Percentiles rank a stretch among this genome's conserved stretches.
Conservation (phyloP, 1,140 invertebrate species). For the Drosophila pachea region DNA sequence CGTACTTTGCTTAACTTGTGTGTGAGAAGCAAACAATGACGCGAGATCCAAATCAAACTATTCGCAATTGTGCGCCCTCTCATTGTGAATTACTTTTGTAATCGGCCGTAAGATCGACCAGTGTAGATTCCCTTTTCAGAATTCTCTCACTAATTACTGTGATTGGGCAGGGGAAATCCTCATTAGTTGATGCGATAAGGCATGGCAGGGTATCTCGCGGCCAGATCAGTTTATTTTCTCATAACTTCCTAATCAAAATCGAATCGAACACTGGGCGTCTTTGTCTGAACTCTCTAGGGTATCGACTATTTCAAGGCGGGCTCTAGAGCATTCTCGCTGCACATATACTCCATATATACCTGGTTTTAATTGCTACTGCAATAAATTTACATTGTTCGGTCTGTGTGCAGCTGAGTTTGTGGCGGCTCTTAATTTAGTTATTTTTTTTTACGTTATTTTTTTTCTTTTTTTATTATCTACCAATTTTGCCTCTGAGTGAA, state of each 20-base stretch:
- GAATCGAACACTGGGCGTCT: neutral
- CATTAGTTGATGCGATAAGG: neutral
- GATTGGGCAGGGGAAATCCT: neutral
- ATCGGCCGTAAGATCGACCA: neutral
- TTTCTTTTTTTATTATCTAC: conserved; percentile 42
- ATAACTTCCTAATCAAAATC: too few relatives aligned
- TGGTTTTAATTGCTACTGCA: conserved; percentile 8
- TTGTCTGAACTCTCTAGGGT: neutral
- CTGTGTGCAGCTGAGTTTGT: conserved; percentile 36
- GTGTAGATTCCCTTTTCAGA: neutral
- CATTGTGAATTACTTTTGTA: conserved; percentile 18
- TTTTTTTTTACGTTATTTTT: conserved; percentile 10
- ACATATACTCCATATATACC: conserved; percentile 1
- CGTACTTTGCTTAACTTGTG: conserved; percentile 15
- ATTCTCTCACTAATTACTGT: conserved; percentile 1
- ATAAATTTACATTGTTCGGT: conserved; percentile 29
- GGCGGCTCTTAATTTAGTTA: conserved; percentile 15
- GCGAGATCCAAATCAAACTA: conserved; percentile 63
- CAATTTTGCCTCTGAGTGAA: conserved; percentile 49
- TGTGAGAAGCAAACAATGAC: conserved; percentile 66
- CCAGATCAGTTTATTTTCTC: neutral
- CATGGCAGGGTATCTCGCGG: neutral
- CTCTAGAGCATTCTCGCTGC: conserved; percentile 2
- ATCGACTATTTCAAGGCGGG: neutral
- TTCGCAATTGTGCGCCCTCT: conserved; percentile 25